Conservation (phyloP, 2,797 vertebrate genomes). For the Chrysocyon brachyurus region DNA sequence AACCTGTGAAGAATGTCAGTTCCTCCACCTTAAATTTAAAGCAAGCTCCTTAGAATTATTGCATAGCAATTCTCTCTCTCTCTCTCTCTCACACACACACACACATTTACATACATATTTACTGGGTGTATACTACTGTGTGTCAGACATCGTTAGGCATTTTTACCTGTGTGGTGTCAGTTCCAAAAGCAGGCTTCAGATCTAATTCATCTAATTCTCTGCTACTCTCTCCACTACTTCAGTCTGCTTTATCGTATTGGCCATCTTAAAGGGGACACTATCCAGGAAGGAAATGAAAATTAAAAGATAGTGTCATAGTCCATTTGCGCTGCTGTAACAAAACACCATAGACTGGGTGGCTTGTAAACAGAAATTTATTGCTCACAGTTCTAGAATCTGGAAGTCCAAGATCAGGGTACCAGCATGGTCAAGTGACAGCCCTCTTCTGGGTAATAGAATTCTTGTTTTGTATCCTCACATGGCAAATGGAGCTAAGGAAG, state of each 20-base stretch:
- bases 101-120: neutral
- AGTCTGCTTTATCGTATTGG: neutral
- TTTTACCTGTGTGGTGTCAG: neutral
- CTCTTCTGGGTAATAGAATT: neutral
- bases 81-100: neutral
- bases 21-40: slow-evolving; percentile 40
- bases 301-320: neutral
- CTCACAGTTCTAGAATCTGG: neutral
- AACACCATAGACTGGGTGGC: neutral
- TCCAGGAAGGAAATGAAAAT: neutral
- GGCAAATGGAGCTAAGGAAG: neutral
- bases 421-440: neutral
- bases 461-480: neutral
- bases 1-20: slow-evolving; percentile 13
- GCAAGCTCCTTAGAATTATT: neutral
- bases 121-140: neutral
- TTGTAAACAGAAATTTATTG: neutral
- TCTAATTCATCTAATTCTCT: neutral
- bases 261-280: neutral
- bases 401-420: neutral
- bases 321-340: neutral
- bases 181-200: slow-evolving; percentile 45
- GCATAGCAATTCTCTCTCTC: neutral
- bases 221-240: neutral
- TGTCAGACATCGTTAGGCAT: neutral